Evolutionary conservation across 2,797 vertebrate genomes (phyloP).

Genomic region (Diceros bicornis): DNA sequence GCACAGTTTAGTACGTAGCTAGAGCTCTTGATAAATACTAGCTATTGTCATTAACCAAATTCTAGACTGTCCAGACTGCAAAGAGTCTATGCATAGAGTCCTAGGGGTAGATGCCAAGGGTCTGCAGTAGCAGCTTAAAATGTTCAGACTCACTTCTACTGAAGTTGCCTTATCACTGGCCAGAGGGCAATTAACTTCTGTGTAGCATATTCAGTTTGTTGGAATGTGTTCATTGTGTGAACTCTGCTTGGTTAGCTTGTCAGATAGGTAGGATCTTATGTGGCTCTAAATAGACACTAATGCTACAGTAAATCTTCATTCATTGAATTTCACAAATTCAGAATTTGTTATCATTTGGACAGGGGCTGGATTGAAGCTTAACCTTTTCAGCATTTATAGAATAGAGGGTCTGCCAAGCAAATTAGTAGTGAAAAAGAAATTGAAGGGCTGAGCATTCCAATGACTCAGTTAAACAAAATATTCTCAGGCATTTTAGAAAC

Average conservation of each 20-base stretch:
- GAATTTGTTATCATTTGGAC: conserved; percentile 42
- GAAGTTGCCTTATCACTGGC: conserved; percentile 21
- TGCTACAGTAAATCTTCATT: conserved; percentile 45
- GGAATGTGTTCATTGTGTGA: conserved; percentile 56
- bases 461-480: conserved; percentile 53
- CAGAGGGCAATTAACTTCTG: conserved; percentile 33
- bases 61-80: background rate
- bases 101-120: background rate
- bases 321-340: conserved; percentile 50
- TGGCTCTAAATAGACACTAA: conserved; percentile 40
- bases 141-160: background rate
- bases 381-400: conserved; percentile 16
- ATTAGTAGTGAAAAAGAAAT: conserved; percentile 46
- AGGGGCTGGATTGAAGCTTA: conserved; percentile 53
- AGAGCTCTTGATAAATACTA: background rate
- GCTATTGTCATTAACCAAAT: background rate
- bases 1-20: background rate
- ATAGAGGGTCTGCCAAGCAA: conserved; percentile 30
- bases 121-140: conserved; percentile 31
- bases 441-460: conserved; percentile 34
- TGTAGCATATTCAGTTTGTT: conserved; percentile 1
- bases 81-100: background rate
- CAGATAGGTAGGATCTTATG: background rate
- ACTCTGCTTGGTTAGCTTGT: conserved; percentile 30
- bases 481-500: conserved; percentile 53